phyloP scores from a whole-genome alignment of 23 tunicate species.

The Styela clava region DNA sequence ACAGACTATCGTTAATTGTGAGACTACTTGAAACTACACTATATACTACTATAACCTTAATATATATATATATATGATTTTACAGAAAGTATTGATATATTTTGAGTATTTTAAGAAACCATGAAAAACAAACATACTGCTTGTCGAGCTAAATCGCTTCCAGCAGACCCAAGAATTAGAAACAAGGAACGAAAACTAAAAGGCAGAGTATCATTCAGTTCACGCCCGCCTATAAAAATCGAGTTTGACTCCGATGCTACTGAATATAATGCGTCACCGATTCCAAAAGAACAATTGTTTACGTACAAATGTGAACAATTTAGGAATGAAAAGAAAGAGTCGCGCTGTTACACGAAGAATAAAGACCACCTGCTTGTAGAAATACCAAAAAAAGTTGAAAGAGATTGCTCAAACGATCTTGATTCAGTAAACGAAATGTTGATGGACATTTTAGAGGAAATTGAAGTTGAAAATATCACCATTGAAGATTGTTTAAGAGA shows the following conservation, averaged over 20 bases:
- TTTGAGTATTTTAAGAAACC: no score
- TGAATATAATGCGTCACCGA: neutral
- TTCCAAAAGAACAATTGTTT: neutral
- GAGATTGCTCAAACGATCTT: slow-evolving; percentile 24
- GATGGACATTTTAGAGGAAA: slow-evolving; percentile 72
- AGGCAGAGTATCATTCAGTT: slow-evolving; percentile 58
- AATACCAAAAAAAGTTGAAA: neutral
- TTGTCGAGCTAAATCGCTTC: neutral
- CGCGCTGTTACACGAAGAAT: neutral
- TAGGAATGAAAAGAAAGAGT: neutral
- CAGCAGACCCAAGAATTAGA: neutral
- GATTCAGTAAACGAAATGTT: slow-evolving; percentile 55
- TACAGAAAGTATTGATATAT: no score
- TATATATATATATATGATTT: no score
- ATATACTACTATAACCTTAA: no score
- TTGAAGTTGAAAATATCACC: slow-evolving; percentile 61
- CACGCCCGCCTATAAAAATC: slow-evolving; percentile 54
- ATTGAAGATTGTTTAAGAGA: slow-evolving; percentile 39
- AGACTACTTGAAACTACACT: no score
- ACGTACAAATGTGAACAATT: neutral
- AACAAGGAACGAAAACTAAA: slow-evolving; percentile 2
- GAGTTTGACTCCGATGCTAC: slow-evolving; percentile 18
- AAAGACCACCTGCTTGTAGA: neutral
- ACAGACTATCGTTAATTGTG: no score
- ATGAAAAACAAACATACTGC: neutral